Conservation (phyloP, 2,888 invertebrate genomes). For the Ormyrus rosae region DNA sequence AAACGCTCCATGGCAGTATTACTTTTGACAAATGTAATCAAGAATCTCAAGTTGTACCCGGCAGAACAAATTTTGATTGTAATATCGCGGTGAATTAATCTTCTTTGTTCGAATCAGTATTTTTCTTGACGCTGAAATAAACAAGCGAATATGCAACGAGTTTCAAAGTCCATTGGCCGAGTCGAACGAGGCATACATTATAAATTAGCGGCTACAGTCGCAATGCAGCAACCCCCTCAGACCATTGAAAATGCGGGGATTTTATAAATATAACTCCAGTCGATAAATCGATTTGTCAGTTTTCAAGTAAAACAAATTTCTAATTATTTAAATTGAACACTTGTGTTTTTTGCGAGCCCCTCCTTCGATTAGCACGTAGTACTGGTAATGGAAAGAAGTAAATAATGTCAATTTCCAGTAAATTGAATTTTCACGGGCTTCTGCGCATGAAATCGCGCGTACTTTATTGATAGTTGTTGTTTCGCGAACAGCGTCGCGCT, state of each 20-base stretch:
- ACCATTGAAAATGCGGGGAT: conserved; percentile 3
- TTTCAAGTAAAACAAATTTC: neutral
- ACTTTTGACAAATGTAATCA: neutral
- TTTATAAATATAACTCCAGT: conserved; percentile 27
- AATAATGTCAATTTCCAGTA: neutral
- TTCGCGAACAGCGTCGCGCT: too few species aligned
- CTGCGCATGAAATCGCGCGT: too few species aligned
- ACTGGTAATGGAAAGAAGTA: too few species aligned
- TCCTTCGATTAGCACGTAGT: too few species aligned
- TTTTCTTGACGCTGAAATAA: neutral
- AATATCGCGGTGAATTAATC: too few species aligned
- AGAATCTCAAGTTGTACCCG: neutral
- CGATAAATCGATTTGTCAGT: conserved; percentile 13
- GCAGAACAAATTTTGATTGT: too few species aligned
- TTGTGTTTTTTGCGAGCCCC: too few species aligned
- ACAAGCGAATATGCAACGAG: neutral
- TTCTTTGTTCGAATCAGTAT: neutral
- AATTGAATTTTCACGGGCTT: too few species aligned
- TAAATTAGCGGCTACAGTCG: conserved; percentile 17
- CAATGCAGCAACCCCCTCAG: neutral
- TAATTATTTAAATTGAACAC: too few species aligned
- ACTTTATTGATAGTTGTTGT: too few species aligned
- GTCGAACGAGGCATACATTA: conserved; percentile 4
- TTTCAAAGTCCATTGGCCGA: conserved; percentile 24
- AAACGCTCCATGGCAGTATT: neutral